A percentile compares a stretch with the other conserved stretches of the same genome.
phyloP scores from a whole-genome alignment of 2,113 vertebrate genomes.

The Takifugu flavidus region DNA sequence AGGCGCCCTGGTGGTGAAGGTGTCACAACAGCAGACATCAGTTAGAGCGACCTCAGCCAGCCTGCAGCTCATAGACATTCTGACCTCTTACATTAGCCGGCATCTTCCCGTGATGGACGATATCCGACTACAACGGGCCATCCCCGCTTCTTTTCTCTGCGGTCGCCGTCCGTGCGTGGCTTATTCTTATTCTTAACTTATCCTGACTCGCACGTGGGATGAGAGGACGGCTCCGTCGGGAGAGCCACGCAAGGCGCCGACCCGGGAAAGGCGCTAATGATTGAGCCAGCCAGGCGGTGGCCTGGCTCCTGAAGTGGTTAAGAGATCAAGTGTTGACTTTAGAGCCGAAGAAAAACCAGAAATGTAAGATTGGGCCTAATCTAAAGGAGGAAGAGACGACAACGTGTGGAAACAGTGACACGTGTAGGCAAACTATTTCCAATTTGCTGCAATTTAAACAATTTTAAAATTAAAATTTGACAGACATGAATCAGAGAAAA shows the following conservation, averaged over 20 bases:
- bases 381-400: no score
- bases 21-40: constrained; percentile 5
- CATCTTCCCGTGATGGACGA: neutral
- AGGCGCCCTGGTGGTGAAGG: neutral
- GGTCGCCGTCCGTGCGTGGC: constrained; percentile 3
- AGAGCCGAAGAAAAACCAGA: constrained; percentile 35
- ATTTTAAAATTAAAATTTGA: neutral
- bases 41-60: neutral
- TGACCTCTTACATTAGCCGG: constrained; percentile 17
- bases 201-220: constrained; percentile 40
- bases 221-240: constrained; percentile 26
- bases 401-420: no score
- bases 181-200: constrained; percentile 36
- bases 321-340: constrained; percentile 72
- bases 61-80: constrained; percentile 2
- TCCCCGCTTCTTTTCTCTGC: constrained; percentile 5
- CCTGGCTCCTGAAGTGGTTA: constrained; percentile 62
- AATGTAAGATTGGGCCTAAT: neutral
- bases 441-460: no score
- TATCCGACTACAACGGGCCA: neutral
- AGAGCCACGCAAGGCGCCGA: constrained; percentile 26
- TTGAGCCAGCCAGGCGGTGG: constrained; percentile 59
- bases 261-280: constrained; percentile 46
- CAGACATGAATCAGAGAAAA: constrained; percentile 10
- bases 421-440: no score